These are phyloP conservation scores for Lypha dubia DNA, from an alignment of 2,888 invertebrate species.

Conservation along the genomic window DNA sequence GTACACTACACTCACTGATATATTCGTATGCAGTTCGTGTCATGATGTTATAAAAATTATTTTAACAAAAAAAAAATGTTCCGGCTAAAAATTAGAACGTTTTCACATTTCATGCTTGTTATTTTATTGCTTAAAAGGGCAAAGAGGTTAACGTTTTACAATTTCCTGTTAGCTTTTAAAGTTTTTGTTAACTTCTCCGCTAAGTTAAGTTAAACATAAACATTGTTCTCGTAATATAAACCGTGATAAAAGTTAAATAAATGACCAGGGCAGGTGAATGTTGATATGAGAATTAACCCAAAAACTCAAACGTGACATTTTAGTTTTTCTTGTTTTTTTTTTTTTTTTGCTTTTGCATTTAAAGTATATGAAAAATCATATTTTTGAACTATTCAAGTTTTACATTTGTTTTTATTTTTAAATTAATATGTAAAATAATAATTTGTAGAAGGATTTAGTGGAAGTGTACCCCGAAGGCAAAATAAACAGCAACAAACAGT, in stretches of 20 bases:
- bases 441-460: conserved; percentile 12
- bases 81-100: conserved; percentile 31
- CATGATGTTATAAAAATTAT: conserved; percentile 57
- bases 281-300: background rate
- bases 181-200: conserved; percentile 3
- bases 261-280: conserved; percentile 32
- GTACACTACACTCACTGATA: background rate
- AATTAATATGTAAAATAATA: conserved; percentile 1
- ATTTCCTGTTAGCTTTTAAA: conserved; percentile 67
- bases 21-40: conserved; percentile 53
- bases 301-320: conserved; percentile 30
- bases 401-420: too few species aligned
- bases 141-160: conserved; percentile 54
- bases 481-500: background rate
- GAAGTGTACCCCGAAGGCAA: background rate
- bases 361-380: conserved; percentile 26
- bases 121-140: background rate
- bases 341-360: background rate
- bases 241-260: conserved; percentile 69
- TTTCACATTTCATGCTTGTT: conserved; percentile 38
- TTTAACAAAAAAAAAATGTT: conserved; percentile 42
- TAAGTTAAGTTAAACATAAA: conserved; percentile 60
- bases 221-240: conserved; percentile 56
- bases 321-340: conserved; percentile 1
- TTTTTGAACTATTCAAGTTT: conserved; percentile 40